phyloP scores from a whole-genome alignment of 2,797 vertebrate genomes.

The Gorsachius magnificus region DNA sequence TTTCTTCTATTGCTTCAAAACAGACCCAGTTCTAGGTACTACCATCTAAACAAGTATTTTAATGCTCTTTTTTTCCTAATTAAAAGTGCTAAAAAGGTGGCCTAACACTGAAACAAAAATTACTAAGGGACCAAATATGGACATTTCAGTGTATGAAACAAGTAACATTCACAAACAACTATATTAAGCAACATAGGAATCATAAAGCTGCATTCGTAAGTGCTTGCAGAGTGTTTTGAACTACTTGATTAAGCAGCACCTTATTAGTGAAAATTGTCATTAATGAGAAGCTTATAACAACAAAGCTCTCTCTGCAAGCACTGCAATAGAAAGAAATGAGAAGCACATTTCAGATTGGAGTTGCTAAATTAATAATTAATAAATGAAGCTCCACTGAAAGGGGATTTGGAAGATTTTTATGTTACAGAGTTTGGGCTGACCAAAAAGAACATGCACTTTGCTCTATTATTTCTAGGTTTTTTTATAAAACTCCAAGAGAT shows the following conservation, averaged over 20 bases:
- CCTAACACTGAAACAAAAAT: not conserved
- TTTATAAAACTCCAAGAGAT: not conserved
- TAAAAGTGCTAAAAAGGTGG: not conserved
- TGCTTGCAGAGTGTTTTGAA: conserved; percentile 17
- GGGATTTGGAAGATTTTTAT: not conserved
- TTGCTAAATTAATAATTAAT: not conserved
- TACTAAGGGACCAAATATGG: not conserved
- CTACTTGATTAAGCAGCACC: conserved; percentile 9
- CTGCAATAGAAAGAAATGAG: not conserved
- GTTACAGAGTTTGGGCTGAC: not conserved
- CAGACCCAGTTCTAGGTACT: not conserved
- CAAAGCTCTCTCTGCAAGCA: not conserved
- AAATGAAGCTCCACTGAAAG: not conserved
- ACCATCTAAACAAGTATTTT: not conserved
- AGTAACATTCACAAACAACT: not conserved
- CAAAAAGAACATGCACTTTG: not conserved
- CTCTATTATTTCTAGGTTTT: not conserved
- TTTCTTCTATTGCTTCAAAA: not conserved
- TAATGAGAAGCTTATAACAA: conserved; percentile 38
- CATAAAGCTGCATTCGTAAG: not conserved
- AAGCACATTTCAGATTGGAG: not conserved
- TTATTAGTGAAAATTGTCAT: conserved; percentile 49
- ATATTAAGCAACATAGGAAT: not conserved
- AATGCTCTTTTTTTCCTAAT: not conserved
- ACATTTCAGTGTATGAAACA: not conserved